Evolutionary conservation across 2,888 invertebrate species (phyloP).

Genomic region (Entomobrya multifasciata): DNA sequence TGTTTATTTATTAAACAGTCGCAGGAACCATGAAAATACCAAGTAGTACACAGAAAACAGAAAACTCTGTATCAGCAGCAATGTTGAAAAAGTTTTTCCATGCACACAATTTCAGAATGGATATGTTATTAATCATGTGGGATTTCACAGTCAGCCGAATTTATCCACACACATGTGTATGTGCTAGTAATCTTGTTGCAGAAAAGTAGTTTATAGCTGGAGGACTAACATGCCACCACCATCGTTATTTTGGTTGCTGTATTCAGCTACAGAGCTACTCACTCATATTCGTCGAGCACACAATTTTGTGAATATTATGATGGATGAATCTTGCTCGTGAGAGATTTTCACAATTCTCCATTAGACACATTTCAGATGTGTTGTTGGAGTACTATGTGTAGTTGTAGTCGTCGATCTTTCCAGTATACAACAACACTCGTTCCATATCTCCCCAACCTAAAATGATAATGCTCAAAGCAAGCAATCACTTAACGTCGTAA

Average conservation of each 20-base stretch:
- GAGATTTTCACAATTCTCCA: constrained; percentile 63
- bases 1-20: constrained; percentile 55
- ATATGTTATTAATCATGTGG: constrained; percentile 72
- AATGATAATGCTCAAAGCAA: neutral
- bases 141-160: constrained; percentile 68
- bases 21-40: neutral
- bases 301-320: constrained; percentile 61
- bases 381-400: neutral
- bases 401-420: too few relatives aligned
- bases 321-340: constrained; percentile 67
- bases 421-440: neutral
- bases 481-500: constrained; percentile 24
- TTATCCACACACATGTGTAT: constrained; percentile 45
- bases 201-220: constrained; percentile 9
- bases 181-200: constrained; percentile 1
- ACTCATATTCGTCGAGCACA: constrained; percentile 2
- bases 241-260: neutral
- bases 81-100: constrained; percentile 32
- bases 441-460: too few relatives aligned
- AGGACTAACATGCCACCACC: neutral
- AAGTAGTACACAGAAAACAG: neutral
- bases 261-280: neutral
- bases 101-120: constrained; percentile 64
- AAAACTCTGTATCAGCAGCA: neutral
- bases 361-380: constrained; percentile 41